Evolutionary conservation across 2,888 invertebrate genomes (phyloP).

Genomic region (Cylloceria caligata): DNA sequence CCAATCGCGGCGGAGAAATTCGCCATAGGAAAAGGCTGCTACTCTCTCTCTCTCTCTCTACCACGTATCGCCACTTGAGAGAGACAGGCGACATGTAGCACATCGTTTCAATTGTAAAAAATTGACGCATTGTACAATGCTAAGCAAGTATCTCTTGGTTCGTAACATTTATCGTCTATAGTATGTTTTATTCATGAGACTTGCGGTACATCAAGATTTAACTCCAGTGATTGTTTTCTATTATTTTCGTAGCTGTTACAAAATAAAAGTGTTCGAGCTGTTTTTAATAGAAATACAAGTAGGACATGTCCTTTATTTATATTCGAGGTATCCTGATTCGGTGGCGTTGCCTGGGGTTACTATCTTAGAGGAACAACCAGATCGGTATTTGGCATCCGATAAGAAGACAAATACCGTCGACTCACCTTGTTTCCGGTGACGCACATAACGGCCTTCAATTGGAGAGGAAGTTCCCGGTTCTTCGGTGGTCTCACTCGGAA

Average conservation of each 20-base stretch:
- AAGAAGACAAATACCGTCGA: conserved; percentile 20
- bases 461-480: conserved; percentile 98
- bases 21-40: no score
- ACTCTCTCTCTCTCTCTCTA: no score
- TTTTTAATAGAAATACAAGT: no score
- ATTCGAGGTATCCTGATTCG: no score
- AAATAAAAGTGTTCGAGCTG: no score
- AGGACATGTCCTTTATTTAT: no score
- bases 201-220: no score
- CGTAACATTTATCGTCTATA: background rate
- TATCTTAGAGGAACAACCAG: background rate
- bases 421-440: conserved; percentile 93
- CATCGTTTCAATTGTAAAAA: no score
- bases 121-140: background rate
- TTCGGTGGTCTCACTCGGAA: conserved; percentile 98
- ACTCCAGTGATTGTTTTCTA: no score
- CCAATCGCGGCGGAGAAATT: no score
- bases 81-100: no score
- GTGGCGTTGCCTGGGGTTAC: background rate
- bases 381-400: background rate
- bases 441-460: conserved; percentile 95
- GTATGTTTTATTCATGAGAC: background rate
- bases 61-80: no score
- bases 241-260: background rate
- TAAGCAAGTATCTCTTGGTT: background rate